Percentiles rank a stretch among this genome's conserved stretches.
Conservation (phyloP, 2,113 vertebrate genomes). For the Cyanistes caeruleus region DNA sequence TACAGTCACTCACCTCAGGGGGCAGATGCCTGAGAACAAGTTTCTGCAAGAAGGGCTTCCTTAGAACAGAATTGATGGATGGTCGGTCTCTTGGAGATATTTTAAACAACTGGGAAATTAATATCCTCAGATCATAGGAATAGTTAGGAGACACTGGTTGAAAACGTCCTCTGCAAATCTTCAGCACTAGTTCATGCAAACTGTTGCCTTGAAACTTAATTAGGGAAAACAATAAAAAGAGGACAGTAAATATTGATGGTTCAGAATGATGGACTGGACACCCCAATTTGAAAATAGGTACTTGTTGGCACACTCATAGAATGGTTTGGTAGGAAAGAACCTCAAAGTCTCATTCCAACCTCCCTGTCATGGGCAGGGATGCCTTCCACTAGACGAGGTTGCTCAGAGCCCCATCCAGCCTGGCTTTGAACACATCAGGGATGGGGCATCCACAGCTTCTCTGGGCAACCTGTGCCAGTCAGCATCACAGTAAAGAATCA, state of each 20-base stretch:
- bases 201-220: constrained; percentile 85
- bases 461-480: not conserved
- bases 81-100: constrained; percentile 85
- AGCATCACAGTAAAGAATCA: not conserved
- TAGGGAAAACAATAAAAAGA: not conserved
- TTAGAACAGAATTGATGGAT: constrained; percentile 85
- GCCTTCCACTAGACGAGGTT: accelerated
- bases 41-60: constrained; percentile 81
- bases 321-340: not conserved
- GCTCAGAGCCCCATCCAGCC: not conserved
- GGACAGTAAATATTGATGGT: not conserved
- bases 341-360: not conserved
- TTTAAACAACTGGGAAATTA: constrained; percentile 87
- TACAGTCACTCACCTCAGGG: constrained; percentile 75
- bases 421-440: not conserved
- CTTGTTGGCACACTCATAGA: not conserved
- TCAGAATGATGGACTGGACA: not conserved
- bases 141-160: constrained; percentile 79
- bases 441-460: not conserved
- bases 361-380: not conserved
- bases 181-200: constrained; percentile 85
- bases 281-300: not conserved
- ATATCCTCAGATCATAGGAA: constrained; percentile 78
- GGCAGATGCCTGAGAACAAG: constrained; percentile 75
- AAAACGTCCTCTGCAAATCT: constrained; percentile 86